Percentiles rank a stretch among this genome's conserved stretches.
Conservation (phyloP, 2,797 vertebrate species). For the Tokudaia tokunoshimensis region DNA sequence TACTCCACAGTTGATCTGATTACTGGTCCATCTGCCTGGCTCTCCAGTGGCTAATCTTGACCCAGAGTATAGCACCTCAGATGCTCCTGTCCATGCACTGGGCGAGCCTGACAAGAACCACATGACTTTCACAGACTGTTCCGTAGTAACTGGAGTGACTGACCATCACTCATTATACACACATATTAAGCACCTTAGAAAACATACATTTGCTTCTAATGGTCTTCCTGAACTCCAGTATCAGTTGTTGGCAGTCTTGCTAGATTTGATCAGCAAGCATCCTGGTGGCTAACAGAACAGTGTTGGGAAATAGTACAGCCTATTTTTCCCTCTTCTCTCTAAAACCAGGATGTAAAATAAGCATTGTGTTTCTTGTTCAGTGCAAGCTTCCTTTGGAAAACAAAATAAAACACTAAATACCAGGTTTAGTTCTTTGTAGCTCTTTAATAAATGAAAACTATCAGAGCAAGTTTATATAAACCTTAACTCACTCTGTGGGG, state of each 20-base stretch:
- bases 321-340: constrained; percentile 16
- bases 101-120: neutral
- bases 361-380: neutral
- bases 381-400: neutral
- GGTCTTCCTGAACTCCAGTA: neutral
- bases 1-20: neutral
- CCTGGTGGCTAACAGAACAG: neutral
- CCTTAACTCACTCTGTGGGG: neutral
- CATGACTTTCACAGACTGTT: neutral
- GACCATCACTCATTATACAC: neutral
- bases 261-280: neutral
- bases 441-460: constrained; percentile 21
- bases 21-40: neutral
- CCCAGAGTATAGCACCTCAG: neutral
- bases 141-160: neutral
- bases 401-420: neutral
- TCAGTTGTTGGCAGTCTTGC: no score
- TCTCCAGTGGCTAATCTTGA: neutral
- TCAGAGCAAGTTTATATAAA: neutral
- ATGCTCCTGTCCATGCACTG: neutral
- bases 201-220: neutral
- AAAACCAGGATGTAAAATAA: neutral
- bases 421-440: neutral
- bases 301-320: neutral
- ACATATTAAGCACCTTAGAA: neutral